Evolutionary conservation across 2,113 vertebrate genomes (phyloP).

Genomic region (Petrocephalus zakoni): DNA sequence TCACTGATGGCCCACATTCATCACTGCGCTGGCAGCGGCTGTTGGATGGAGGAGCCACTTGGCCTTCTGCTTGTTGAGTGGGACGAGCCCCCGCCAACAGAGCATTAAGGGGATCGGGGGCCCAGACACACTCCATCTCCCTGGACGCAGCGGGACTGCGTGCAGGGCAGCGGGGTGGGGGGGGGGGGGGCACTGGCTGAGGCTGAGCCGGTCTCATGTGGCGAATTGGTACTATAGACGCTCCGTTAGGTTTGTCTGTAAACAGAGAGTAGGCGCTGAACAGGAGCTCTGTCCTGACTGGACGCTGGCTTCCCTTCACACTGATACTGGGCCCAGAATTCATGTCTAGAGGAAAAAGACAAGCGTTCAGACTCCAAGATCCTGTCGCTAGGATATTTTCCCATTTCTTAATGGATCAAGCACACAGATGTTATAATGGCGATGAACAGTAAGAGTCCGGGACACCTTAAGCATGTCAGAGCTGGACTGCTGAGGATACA

Average conservation of each 20-base stretch:
- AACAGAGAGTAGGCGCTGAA: neutral
- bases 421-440: neutral
- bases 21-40: conserved; percentile 27
- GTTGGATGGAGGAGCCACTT: conserved; percentile 17
- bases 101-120: conserved; percentile 32
- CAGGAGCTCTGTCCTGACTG: neutral
- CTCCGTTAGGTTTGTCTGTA: neutral
- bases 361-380: neutral
- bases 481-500: neutral
- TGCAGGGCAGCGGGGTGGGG: neutral
- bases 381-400: neutral
- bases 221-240: neutral
- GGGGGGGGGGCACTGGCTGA: conserved; percentile 9
- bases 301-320: neutral
- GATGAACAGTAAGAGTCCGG: neutral
- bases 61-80: neutral
- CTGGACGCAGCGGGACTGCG: conserved; percentile 31
- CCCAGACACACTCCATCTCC: conserved; percentile 40
- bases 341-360: neutral
- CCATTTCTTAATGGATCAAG: neutral
- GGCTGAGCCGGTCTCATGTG: neutral
- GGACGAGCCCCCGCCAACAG: conserved; percentile 20
- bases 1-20: conserved; percentile 30
- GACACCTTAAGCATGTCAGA: neutral
- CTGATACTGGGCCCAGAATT: neutral